Evolutionary conservation across 2,797 vertebrate species (phyloP).

Genomic region (Crocidura indochinensis): DNA sequence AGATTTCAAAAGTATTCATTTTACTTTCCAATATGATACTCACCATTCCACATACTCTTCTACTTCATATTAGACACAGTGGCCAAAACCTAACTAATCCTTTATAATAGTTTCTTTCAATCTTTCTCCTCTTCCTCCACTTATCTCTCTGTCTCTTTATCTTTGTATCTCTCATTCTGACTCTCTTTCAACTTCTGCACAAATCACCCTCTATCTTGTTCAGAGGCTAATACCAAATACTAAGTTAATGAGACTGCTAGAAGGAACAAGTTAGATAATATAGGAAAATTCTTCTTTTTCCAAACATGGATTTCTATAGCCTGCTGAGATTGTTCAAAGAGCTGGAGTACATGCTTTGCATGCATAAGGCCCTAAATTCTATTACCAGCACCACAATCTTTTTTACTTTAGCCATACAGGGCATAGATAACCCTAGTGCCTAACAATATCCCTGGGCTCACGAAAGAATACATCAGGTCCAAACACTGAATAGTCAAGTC

Average conservation of each 20-base stretch:
- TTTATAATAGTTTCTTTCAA: background rate
- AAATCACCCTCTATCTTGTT: background rate
- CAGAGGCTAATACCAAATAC: background rate
- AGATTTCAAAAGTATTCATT: constrained; percentile 43
- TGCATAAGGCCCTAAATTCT: too few species aligned
- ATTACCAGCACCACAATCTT: too few species aligned
- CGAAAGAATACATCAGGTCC: too few species aligned
- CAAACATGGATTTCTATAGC: background rate
- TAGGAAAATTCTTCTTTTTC: constrained; percentile 12
- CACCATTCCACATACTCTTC: background rate
- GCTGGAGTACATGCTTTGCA: too few species aligned
- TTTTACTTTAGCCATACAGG: too few species aligned
- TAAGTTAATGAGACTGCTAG: background rate
- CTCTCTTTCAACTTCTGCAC: background rate
- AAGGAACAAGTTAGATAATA: constrained; percentile 26
- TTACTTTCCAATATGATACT: constrained; percentile 41
- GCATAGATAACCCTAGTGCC: too few species aligned
- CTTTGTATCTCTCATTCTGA: too few species aligned
- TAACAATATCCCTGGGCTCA: too few species aligned
- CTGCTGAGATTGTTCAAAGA: too few species aligned
- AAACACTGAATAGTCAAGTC: too few species aligned
- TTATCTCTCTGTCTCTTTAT: background rate
- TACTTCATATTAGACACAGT: background rate
- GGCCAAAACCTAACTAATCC: background rate
- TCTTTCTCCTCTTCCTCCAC: background rate